A percentile compares a stretch with the other conserved stretches of the same genome.
phyloP scores from a whole-genome alignment of 2,797 vertebrate species.

The Ptychadena robeensis region DNA sequence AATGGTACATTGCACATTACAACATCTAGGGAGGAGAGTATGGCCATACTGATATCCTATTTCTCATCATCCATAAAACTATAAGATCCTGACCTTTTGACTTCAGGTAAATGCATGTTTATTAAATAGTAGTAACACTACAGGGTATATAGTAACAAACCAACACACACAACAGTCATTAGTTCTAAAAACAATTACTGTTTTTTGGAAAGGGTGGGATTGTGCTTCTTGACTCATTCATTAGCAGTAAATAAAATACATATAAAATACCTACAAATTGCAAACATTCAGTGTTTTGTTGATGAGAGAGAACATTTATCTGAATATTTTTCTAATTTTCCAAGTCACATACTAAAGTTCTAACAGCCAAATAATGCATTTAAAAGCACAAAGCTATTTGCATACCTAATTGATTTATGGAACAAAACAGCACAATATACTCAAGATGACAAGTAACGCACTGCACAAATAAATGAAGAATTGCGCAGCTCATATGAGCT shows the following conservation, averaged over 20 bases:
- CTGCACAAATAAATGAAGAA: conserved; percentile 25
- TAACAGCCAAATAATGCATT: conserved; percentile 5
- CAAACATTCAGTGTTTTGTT: background rate
- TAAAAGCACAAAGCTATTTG: conserved; percentile 33
- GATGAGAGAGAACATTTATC: conserved; percentile 10
- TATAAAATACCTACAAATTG: background rate
- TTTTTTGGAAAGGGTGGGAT: too few relatives aligned
- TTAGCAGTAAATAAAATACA: background rate
- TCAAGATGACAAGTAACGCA: conserved; percentile 26
- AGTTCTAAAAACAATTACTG: background rate
- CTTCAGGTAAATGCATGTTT: background rate
- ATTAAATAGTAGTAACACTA: background rate
- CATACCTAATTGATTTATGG: conserved; percentile 33
- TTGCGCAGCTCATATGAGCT: background rate
- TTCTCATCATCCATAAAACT: background rate
- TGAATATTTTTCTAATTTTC: conserved; percentile 5
- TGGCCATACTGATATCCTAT: background rate
- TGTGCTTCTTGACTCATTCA: background rate
- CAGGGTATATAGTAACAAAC: background rate
- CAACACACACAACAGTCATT: background rate
- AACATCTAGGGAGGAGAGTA: background rate
- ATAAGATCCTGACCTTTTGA: background rate
- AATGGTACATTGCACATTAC: background rate
- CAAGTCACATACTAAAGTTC: conserved; percentile 13
- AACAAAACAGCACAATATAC: conserved; percentile 23